Base-by-base conservation (phyloP, 2,797 vertebrate species). In the Pampus argenteus region DNA sequence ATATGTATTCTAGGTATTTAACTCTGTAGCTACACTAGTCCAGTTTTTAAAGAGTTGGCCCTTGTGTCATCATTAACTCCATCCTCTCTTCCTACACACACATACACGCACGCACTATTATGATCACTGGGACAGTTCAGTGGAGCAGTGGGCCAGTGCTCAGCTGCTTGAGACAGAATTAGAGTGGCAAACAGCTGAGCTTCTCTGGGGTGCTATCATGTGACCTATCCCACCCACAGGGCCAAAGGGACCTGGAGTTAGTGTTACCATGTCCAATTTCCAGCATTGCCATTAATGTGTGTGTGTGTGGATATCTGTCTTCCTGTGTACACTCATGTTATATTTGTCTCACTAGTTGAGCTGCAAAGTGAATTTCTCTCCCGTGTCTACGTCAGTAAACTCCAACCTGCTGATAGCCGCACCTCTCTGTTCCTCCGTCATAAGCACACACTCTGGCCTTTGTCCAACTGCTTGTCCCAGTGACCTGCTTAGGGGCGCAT, bases 181-280 rank as follows among this genome's bases (percentile, higher is more conserved):
- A 92, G 91, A 92, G 81, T 76, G 62, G 81, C 79, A 86, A 92
- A 91, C 92, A 93, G 92, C 92, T 93, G 92, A 93, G 90, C 86
- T 90, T 87, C 85, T 91, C 86, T 64, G 54, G 81, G 82, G 82
- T 82, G 75, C 78, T 83, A 86, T 91, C 91, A 89, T 89, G 89
- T 92, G 91, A 92, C 87, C 84, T 72, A 70, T 89, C 88, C 90
- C 90, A 86, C 88, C 88, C 89, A 88, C 66, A 26, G 58, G 85
- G 77, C 81, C 72, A 80, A 68, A 81, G 78, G 60, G 66, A 87
- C 77, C 36, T 56, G 8, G 52, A 86, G 79, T 76, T 91, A 78
- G 71, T 75, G 86, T 91, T 92, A 90, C 91, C 63, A 79, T 57
- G 72, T 74, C 72, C 75, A 77, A 74, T 87, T 86, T 84, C 64